Evolutionary conservation across 2,797 vertebrate species (phyloP).

Genomic region (Margarornis squamiger): DNA sequence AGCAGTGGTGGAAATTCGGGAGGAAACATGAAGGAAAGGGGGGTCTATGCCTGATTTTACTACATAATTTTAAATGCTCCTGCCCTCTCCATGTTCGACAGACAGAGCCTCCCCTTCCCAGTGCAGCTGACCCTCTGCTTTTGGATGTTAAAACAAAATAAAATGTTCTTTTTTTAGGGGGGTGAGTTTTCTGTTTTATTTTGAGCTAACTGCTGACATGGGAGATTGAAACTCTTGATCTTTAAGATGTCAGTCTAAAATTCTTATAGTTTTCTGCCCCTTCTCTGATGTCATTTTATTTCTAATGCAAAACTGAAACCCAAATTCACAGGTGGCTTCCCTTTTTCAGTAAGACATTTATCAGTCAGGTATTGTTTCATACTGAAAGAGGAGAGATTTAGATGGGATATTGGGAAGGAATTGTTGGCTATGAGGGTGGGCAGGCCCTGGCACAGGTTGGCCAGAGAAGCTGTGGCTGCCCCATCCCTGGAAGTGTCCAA

Average conservation of each 20-base stretch:
- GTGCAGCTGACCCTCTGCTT: not conserved
- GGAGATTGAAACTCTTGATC: not conserved
- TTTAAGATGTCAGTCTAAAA: not conserved
- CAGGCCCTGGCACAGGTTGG: fast-evolving
- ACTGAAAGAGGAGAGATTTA: not conserved
- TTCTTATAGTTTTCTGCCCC: not conserved
- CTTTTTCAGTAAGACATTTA: not conserved
- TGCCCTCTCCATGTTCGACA: not conserved
- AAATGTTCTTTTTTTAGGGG: not conserved
- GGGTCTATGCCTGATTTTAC: not conserved
- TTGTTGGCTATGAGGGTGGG: fast-evolving
- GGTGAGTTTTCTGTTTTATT: not conserved
- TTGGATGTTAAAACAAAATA: not conserved
- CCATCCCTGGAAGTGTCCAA: not conserved
- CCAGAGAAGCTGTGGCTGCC: not conserved
- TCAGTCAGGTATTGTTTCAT: not conserved
- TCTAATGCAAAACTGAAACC: not conserved
- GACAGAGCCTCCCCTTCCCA: not conserved
- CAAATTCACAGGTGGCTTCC: not conserved
- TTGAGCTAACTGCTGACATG: not conserved
- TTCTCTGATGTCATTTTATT: not conserved
- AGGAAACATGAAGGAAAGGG: not conserved
- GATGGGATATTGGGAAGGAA: not conserved
- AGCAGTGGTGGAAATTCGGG: not conserved
- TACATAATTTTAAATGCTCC: not conserved